Base-by-base conservation (phyloP, 2,113 vertebrate species). In the Zingel zingel region DNA sequence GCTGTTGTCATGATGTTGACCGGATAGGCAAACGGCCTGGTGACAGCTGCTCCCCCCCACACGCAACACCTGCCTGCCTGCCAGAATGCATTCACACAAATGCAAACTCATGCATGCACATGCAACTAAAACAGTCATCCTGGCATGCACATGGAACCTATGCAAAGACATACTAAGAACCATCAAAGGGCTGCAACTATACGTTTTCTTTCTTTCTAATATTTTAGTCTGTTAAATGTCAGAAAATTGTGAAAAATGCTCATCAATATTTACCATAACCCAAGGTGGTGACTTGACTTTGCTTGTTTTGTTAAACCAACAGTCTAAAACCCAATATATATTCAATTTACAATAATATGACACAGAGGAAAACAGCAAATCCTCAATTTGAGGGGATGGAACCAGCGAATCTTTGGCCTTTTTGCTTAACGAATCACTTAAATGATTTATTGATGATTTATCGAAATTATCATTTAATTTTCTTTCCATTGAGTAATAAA, bases 1-100 rank as follows among this genome's bases (percentile, higher is more conserved):
- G 92, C 93, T 94, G 94, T 74, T 89, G 88, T 81, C 78, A 51
- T 74, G 86, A 91, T 91, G 93, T 86, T 88, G 87, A 93, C 90
- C 85, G 86, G 85, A 85, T 74, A 74, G 84, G 81, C 87, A 69
- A 70, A 71, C 73, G 86, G 76, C 77, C 63, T 62, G 85, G 68
- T 59, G 53, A 92, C 95, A 95, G 92, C 93, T 95, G 95, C 74
- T 77, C 33, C 84, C 83, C 70, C 82, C 80, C 79, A 2, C 39
- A 11, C 18, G 59, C 84, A 83, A 83, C 91, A 91, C 90, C 89
- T 94, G 88, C 74, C 71, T 47, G 74, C 58, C 65, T 75, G 79
- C 63, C 76, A 82, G 63, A 64, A 25, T 11, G 43, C 75, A 57
- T 4, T 65, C 71, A 10, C 70, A 81, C 71, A 76, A 71, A 77